A percentile compares a stretch with the other conserved stretches of the same genome.
Evolutionary conservation across 1,140 invertebrate genomes (phyloP).

Genomic region (Trachelipus rathkii): DNA sequence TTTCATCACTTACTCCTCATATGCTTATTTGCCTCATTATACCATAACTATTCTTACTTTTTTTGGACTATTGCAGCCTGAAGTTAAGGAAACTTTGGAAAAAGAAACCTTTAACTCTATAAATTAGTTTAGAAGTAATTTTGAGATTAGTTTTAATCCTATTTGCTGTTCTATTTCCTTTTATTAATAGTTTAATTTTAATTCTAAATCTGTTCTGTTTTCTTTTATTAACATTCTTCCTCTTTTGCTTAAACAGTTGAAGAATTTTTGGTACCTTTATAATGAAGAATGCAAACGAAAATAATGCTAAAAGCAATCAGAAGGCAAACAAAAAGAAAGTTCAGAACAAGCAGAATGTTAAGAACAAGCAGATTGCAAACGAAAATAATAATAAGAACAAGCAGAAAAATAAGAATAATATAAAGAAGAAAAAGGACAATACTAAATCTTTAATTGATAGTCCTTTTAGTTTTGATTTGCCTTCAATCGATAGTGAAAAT

Average conservation of each 20-base stretch:
- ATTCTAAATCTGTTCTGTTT: background rate
- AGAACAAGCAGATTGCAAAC: background rate
- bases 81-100: background rate
- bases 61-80: background rate
- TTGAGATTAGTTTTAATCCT: background rate
- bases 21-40: background rate
- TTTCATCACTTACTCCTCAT: background rate
- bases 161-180: background rate
- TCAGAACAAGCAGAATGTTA: background rate
- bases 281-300: no score
- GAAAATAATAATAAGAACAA: background rate
- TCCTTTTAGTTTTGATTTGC: background rate
- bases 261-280: no score
- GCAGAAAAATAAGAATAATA: background rate
- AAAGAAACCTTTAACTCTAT: no score
- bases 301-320: background rate
- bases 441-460: background rate
- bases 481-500: background rate
- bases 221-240: no score
- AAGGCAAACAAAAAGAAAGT: background rate
- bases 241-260: no score
- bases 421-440: background rate
- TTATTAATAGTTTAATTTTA: background rate
- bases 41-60: background rate
- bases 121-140: background rate